A percentile compares a stretch with the other conserved stretches of the same genome.
Evolutionary conservation across 2,113 vertebrate genomes (phyloP).

Genomic region (Prionailurus viverrinus): DNA sequence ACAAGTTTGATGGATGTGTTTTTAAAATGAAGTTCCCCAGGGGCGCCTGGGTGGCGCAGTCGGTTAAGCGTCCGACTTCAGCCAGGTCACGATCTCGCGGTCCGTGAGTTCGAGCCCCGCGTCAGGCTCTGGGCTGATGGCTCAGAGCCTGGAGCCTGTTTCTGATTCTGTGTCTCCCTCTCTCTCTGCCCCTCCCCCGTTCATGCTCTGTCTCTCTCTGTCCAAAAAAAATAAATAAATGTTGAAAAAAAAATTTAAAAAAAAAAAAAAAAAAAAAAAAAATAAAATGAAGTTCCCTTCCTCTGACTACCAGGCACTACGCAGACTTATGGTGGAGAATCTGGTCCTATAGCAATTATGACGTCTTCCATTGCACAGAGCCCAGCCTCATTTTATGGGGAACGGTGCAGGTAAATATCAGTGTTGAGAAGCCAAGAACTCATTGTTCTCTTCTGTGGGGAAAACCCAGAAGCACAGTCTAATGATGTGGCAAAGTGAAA

Average conservation of each 20-base stretch:
- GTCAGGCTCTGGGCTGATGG: no score
- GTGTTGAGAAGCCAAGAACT: not conserved
- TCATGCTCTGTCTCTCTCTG: no score
- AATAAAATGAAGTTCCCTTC: not conserved
- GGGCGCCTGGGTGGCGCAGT: no score
- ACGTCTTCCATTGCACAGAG: not conserved
- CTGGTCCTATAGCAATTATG: not conserved
- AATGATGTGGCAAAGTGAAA: not conserved
- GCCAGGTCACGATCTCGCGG: no score
- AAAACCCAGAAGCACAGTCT: not conserved
- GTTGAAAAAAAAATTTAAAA: no score
- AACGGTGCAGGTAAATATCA: not conserved
- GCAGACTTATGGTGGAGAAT: not conserved
- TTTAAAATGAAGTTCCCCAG: not conserved
- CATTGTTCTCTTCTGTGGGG: not conserved
- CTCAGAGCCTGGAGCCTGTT: no score
- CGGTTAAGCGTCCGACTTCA: no score
- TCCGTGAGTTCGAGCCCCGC: no score
- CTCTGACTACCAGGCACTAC: not conserved
- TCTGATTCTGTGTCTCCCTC: no score
- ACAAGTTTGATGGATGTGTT: not conserved
- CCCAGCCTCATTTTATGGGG: not conserved
- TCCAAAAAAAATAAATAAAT: no score
- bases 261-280: no score
- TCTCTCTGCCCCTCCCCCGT: no score